A percentile compares a stretch with the other conserved stretches of the same genome.
Evolutionary conservation across 2,113 vertebrate genomes (phyloP).

Genomic region (Sarotherodon lohbergeri): DNA sequence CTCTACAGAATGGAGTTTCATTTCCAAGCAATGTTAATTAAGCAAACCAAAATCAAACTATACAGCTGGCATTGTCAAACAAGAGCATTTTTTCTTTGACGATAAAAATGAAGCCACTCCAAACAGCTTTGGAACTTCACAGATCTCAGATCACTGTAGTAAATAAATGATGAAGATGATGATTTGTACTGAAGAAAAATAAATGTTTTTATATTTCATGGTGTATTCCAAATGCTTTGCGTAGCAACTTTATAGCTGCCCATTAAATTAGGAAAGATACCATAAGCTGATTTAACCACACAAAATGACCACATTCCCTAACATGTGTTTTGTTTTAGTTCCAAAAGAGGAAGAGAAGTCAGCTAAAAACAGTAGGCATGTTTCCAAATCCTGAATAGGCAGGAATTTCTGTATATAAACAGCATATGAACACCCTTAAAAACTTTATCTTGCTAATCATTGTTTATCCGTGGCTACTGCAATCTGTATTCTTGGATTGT

Average conservation of each 20-base stretch:
- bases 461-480: neutral
- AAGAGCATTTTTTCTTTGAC: neutral
- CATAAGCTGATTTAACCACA: neutral
- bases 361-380: neutral
- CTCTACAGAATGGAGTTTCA: neutral
- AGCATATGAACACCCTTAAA: neutral
- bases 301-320: neutral
- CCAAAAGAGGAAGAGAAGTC: neutral
- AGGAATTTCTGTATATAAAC: neutral
- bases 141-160: neutral
- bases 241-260: neutral
- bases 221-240: neutral
- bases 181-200: neutral
- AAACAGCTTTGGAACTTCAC: neutral
- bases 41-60: constrained; percentile 15
- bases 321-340: neutral
- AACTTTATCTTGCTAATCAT: neutral
- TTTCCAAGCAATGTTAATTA: neutral
- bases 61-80: neutral
- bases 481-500: neutral
- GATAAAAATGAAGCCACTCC: neutral
- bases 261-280: neutral
- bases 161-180: neutral
- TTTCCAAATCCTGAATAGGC: neutral
- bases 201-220: neutral